phyloP scores from a whole-genome alignment of 2,113 vertebrate genomes.

The Myotis brandtii region DNA sequence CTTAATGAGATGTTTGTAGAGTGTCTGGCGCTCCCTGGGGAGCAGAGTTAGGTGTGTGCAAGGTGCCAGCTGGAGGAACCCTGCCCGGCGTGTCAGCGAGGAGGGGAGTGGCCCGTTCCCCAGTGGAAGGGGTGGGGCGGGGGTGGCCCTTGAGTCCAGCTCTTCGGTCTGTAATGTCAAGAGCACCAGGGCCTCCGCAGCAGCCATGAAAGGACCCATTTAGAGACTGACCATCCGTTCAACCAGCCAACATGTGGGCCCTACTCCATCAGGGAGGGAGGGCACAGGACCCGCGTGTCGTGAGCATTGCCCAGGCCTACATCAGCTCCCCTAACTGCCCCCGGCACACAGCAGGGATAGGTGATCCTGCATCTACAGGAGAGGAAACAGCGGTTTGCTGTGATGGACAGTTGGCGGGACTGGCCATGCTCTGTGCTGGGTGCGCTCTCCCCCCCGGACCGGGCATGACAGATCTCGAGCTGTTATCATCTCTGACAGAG shows the following conservation, averaged over 20 bases:
- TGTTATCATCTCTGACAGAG: not conserved
- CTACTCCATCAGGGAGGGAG: not conserved
- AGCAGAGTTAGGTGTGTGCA: fast-evolving
- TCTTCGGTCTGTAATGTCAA: no score
- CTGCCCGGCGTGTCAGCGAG: fast-evolving
- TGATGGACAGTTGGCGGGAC: no score
- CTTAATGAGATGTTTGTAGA: constrained; percentile 39
- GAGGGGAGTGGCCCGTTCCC: not conserved
- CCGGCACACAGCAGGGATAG: not conserved
- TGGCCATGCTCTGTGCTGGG: fast-evolving
- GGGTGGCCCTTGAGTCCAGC: not conserved
- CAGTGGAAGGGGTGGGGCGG: not conserved
- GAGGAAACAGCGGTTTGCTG: not conserved
- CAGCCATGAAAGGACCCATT: not conserved
- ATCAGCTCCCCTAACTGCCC: not conserved
- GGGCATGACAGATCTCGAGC: not conserved
- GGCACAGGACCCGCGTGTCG: no score
- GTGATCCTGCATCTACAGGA: not conserved
- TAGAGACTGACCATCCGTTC: not conserved
- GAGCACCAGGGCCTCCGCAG: not conserved
- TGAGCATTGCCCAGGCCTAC: not conserved
- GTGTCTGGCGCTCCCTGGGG: not conserved
- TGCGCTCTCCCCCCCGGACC: not conserved
- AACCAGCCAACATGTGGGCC: not conserved
- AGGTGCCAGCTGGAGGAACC: not conserved